Evolutionary conservation across 2,113 vertebrate species (phyloP).

Genomic region (Aramus guarauna): DNA sequence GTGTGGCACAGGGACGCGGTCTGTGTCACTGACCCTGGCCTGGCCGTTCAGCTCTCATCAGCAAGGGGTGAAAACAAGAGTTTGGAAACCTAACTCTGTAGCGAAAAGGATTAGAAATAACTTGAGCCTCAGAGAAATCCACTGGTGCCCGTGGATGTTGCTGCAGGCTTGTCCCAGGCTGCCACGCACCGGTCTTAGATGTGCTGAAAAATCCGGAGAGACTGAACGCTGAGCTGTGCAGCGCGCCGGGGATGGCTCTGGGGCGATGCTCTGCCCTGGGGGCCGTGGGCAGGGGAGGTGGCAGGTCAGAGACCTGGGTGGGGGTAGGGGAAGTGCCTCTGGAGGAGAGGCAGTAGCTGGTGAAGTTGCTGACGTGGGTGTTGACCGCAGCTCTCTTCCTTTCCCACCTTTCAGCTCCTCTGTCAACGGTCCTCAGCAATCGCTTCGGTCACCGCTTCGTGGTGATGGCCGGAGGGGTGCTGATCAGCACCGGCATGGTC

Average conservation of each 20-base stretch:
- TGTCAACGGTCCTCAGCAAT: slow-evolving; percentile 86
- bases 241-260: not conserved
- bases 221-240: not conserved
- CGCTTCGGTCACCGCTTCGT: slow-evolving; percentile 87
- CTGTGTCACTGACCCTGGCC: rapidly evolving
- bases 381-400: not conserved
- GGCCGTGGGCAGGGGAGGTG: not conserved
- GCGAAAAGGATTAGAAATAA: not conserved
- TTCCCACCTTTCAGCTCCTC: slow-evolving; percentile 75
- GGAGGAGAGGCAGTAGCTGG: not conserved
- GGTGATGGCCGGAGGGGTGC: slow-evolving; percentile 88
- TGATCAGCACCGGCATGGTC: slow-evolving; percentile 85
- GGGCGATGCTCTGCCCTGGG: not conserved
- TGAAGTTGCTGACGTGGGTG: not conserved
- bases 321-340: not conserved
- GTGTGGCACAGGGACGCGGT: rapidly evolving
- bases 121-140: not conserved
- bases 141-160: not conserved
- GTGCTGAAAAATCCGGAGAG: no score
- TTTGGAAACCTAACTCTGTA: not conserved
- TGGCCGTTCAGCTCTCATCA: not conserved
- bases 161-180: not conserved
- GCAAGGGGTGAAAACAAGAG: not conserved
- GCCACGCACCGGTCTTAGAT: rapidly evolving
- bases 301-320: not conserved